Evolutionary conservation across 2,113 vertebrate species (phyloP).

Genomic region (Bambusicola thoracicus): DNA sequence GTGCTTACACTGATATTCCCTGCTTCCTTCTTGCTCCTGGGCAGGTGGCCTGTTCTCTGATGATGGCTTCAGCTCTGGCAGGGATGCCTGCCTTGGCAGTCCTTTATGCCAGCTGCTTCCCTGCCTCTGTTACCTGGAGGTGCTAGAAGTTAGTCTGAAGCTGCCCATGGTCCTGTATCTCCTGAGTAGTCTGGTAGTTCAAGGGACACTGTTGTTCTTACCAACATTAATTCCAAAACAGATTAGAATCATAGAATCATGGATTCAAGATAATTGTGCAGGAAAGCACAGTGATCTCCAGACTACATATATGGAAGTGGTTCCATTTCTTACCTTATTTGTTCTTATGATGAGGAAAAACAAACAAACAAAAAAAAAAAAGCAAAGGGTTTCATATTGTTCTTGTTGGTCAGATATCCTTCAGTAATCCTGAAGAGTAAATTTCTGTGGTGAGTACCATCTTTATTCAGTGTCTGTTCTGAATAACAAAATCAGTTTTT

Average conservation of each 20-base stretch:
- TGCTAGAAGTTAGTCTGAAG: not conserved
- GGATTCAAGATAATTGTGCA: rapidly evolving
- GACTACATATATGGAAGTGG: not conserved
- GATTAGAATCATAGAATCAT: too few relatives aligned
- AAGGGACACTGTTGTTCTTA: not conserved
- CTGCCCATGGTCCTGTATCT: rapidly evolving
- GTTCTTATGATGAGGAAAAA: not conserved
- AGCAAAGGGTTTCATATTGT: not conserved
- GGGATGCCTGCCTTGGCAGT: rapidly evolving
- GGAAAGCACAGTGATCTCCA: not conserved
- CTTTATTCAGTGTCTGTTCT: not conserved
- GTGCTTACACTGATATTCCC: not conserved
- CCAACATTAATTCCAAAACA: not conserved
- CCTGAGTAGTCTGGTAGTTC: not conserved
- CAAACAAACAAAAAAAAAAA: not conserved
- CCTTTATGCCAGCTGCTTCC: not conserved
- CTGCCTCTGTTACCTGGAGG: rapidly evolving
- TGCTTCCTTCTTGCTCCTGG: not conserved
- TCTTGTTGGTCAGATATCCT: not conserved
- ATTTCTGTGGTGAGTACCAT: rapidly evolving
- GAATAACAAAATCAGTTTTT: not conserved
- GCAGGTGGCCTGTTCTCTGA: not conserved
- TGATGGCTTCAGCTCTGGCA: not conserved
- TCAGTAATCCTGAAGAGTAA: not conserved
- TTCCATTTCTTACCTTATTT: not conserved